Conservation (phyloP, 2,888 invertebrate species). For the Nomada ruficornis region DNA sequence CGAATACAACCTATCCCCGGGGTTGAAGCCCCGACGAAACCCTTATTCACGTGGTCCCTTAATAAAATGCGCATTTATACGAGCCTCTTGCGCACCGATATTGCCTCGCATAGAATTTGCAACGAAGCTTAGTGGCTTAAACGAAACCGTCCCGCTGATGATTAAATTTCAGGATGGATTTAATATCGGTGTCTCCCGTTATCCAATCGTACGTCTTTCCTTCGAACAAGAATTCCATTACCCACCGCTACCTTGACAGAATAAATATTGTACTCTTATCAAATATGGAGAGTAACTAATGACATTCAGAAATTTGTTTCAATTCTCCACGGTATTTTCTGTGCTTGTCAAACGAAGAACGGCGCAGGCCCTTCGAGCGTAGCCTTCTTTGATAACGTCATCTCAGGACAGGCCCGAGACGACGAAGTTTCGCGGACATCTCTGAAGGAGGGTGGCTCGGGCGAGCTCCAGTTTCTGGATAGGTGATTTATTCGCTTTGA, state of each 20-base stretch:
- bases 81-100: constrained; percentile 68
- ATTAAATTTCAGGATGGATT: constrained; percentile 52
- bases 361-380: constrained; percentile 35
- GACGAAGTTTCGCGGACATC: constrained; percentile 47
- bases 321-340: constrained; percentile 35
- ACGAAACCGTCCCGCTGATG: constrained; percentile 34
- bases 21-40: constrained; percentile 58
- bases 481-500: constrained; percentile 84
- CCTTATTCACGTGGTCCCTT: constrained; percentile 75
- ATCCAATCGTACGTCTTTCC: neutral
- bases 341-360: constrained; percentile 49
- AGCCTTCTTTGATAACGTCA: constrained; percentile 76
- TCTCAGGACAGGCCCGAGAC: constrained; percentile 46
- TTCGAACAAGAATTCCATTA: neutral
- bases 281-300: neutral
- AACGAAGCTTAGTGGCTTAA: constrained; percentile 63
- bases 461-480: constrained; percentile 79
- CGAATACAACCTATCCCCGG: constrained; percentile 56
- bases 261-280: neutral
- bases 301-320: neutral
- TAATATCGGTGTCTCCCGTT: constrained; percentile 10
- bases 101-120: constrained; percentile 73
- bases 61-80: constrained; percentile 83
- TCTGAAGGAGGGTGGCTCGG: constrained; percentile 80
- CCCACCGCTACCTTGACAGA: too few relatives aligned